A percentile compares a stretch with the other conserved stretches of the same genome.
phyloP scores from a whole-genome alignment of 2,797 vertebrate genomes.

The Erethizon dorsatum region DNA sequence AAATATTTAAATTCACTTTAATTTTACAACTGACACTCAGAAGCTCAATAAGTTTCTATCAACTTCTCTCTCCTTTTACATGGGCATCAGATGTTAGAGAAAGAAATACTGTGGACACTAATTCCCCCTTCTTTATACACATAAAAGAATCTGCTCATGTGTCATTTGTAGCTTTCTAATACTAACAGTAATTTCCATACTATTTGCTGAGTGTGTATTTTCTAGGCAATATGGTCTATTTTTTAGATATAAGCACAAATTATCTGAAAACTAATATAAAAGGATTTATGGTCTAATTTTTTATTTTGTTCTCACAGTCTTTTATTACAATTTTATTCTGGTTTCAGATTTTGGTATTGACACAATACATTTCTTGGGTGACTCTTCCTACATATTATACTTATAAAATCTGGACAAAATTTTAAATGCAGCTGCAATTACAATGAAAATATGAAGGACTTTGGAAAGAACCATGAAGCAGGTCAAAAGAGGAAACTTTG shows the following conservation, averaged over 20 bases:
- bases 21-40: neutral
- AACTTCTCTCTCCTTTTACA: neutral
- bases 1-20: neutral
- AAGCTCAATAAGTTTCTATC: neutral
- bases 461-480: neutral
- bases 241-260: neutral
- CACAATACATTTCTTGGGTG: neutral
- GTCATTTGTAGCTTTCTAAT: neutral
- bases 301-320: neutral
- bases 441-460: neutral
- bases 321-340: neutral
- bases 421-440: neutral
- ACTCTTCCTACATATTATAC: neutral
- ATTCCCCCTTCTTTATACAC: neutral
- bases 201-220: neutral
- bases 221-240: neutral
- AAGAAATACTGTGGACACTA: neutral
- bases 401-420: neutral
- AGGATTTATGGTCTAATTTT: neutral
- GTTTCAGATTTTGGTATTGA: neutral
- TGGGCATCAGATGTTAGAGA: neutral
- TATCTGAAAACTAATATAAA: neutral
- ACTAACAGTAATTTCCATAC: neutral
- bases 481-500: neutral
- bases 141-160: neutral